These are phyloP conservation scores for Hormaphis cornu DNA, from an alignment of 1,140 invertebrate species.

Conservation along the genomic window DNA sequence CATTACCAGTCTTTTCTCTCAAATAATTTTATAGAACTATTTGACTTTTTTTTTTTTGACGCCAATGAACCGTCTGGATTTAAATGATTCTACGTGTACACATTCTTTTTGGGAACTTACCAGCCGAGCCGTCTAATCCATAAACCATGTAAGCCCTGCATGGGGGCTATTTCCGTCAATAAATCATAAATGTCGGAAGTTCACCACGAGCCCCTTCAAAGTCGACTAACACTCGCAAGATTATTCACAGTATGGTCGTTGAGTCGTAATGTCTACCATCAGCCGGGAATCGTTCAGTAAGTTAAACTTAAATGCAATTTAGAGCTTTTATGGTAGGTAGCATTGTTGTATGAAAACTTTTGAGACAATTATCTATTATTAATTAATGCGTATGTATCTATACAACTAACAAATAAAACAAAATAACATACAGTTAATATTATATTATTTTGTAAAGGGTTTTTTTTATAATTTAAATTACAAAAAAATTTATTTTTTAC, in stretches of 20 bases:
- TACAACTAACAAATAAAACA: too few relatives aligned
- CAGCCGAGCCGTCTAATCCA: slow-evolving; percentile 3
- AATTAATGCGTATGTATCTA: too few relatives aligned
- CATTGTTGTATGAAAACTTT: too few relatives aligned
- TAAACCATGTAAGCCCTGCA: slow-evolving; percentile 2
- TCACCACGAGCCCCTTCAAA: background rate
- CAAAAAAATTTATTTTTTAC: too few relatives aligned
- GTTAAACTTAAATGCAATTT: background rate
- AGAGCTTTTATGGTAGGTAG: background rate
- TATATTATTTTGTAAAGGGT: too few relatives aligned
- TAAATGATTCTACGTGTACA: slow-evolving; percentile 22
- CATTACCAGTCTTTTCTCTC: background rate
- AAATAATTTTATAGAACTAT: background rate
- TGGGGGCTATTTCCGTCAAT: slow-evolving; percentile 1
- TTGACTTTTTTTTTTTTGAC: slow-evolving; percentile 5
- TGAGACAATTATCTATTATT: too few relatives aligned
- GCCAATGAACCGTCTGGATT: slow-evolving; percentile 19
- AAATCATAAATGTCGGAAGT: slow-evolving; percentile 29
- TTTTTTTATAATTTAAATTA: too few relatives aligned
- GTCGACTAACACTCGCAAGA: background rate
- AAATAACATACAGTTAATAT: too few relatives aligned
- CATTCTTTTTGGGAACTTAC: background rate
- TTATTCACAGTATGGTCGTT: slow-evolving; percentile 32
- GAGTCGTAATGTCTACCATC: slow-evolving; percentile 30
- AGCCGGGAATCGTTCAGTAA: slow-evolving; percentile 13